These are phyloP conservation scores for Musca vetustissima DNA, from an alignment of 1,140 invertebrate genomes.

Conservation along the genomic window DNA sequence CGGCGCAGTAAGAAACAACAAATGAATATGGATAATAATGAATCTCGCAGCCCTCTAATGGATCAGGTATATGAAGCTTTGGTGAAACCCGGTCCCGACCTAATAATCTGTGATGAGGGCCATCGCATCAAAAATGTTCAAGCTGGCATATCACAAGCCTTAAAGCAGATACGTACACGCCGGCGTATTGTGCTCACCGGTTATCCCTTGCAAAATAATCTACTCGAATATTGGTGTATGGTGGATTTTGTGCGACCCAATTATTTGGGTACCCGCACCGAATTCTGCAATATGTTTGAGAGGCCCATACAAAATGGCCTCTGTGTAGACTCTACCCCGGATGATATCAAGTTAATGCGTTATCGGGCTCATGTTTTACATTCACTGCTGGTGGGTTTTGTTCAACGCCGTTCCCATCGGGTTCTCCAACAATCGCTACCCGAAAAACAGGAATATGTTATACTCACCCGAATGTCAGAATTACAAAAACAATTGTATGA, in stretches of 20 bases:
- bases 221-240: constrained; percentile 97
- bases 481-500: constrained; percentile 88
- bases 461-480: constrained; percentile 83
- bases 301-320: constrained; percentile 93
- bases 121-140: constrained; percentile 96
- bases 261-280: constrained; percentile 87
- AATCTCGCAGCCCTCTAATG: constrained; percentile 81
- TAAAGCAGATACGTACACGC: constrained; percentile 90
- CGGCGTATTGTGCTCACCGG: constrained; percentile 89
- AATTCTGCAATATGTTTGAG: constrained; percentile 96
- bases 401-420: constrained; percentile 86
- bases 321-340: constrained; percentile 88
- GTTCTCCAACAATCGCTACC: constrained; percentile 85
- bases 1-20: constrained; percentile 54
- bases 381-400: constrained; percentile 86
- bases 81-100: constrained; percentile 89
- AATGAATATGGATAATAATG: constrained; percentile 63
- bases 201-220: constrained; percentile 95
- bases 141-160: constrained; percentile 86
- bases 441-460: constrained; percentile 88
- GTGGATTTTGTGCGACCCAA: constrained; percentile 94
- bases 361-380: constrained; percentile 88
- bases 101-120: constrained; percentile 94
- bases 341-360: constrained; percentile 86
- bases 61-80: constrained; percentile 85